Base-by-base conservation (phyloP, 2,113 vertebrate genomes). In the Hippocampus guttulatus region DNA sequence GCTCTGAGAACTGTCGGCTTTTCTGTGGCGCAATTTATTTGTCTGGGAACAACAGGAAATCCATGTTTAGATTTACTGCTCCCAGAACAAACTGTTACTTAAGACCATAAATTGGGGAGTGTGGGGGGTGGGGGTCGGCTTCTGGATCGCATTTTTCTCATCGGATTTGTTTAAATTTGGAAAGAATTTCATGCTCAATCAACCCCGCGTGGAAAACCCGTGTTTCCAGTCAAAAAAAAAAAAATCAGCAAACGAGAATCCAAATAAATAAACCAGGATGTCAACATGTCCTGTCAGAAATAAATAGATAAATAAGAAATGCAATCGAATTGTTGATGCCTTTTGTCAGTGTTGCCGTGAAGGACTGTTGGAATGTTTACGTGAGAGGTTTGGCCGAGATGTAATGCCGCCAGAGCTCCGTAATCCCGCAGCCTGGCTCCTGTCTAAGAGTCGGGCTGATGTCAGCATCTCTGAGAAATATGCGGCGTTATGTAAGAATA, bases 41-140 rank as follows among this genome's bases (percentile, higher is more conserved):
- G 77, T 86, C 80, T 78, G 77, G 79, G 71, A 84, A 84, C 80
- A 85, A 88, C 87, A 91, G 89, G 89, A 91, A 90, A 87, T 91
- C 84, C 85, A 74, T 82, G 86, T 91, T 89, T 89, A 85, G 76
- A 89, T 9, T 20, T 41, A 1, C 41, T 3, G 3, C 79, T 83
- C 84, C 72, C 68, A 82, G 74, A 75, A 80, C 77, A 85, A 79
- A 82, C 77, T 55, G 47, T 74, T 67, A 68, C 74, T 77, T 72
- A 69, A 81, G 65, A 64, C 65, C 20, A 8, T 67, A 74, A 72
- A 65, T 47, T 21, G 14, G 70, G 3, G 41, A n/a, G n/a, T 5
- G 33, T 6, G 33, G 33, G 33, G 33, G 5, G 5, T 38, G 5
- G 41, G 41, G 41, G 1, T 27, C 0, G 7, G n/a, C 14, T 40